Base-by-base conservation (phyloP, 2,113 vertebrate genomes). In the Lasiurus borealis region DNA sequence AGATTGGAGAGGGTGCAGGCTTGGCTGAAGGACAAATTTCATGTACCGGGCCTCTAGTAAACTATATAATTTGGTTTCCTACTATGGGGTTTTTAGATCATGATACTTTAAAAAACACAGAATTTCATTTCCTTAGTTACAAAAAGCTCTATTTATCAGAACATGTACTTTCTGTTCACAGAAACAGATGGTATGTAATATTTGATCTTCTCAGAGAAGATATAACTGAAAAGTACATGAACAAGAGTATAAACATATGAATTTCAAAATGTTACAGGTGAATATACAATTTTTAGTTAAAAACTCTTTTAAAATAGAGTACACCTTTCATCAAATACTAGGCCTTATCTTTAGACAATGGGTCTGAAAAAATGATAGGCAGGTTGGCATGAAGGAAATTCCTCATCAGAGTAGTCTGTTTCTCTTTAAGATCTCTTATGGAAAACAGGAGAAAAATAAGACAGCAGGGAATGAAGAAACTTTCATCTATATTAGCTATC, bases 111-210 rank as follows among this genome's bases (percentile, higher is more conserved):
- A 59, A 94, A 84, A 81, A 69, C 71, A 44, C 5, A 81, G 23
- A 88, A 18, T 84, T 72, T 88, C 66, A 95, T 69, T 88, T 95
- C 90, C 25, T 95, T 88, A 50, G 23, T 92, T 95, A 50, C 29
- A 64, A 57, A 92, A 90, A 85, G 36, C 31, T 85, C 46, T 92
- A 11, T n/a, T 88, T 44, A 91, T 54, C 27, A 94, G 76, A 81
- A 95, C 90, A 81, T 71, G 44, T 4, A 44, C 46, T 73, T 91
- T 90, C 93, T 68, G 34, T 85, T 96, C 73, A 85, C 14, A 92
- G 85, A 96, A 97, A 92, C 88, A 94, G 93, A 94, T 93, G 89
- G 68, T 90, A 85, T 77, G n/a, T 66, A 88, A 62, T 95, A 88
- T 77, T 77, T 96, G 91, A 96, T 77, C 85, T 96, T 95, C 82